These are phyloP conservation scores for Orchesella flavescens DNA, from an alignment of 2,888 invertebrate genomes.

Conservation along the genomic window DNA sequence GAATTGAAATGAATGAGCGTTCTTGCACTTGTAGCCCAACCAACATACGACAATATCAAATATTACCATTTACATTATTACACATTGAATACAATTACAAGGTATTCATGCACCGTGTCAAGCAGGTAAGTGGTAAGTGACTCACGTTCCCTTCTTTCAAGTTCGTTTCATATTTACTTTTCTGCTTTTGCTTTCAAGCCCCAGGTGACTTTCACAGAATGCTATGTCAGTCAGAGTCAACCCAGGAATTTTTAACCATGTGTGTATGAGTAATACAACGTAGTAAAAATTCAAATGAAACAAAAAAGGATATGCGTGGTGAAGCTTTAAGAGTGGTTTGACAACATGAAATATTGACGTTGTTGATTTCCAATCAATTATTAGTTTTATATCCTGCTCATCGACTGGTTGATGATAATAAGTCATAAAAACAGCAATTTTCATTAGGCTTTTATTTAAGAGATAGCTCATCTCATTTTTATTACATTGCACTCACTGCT, in stretches of 20 bases:
- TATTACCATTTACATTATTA: no score
- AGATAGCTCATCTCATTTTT: not conserved
- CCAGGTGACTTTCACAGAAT: slow-evolving; percentile 9
- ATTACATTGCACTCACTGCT: not conserved
- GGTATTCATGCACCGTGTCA: no score
- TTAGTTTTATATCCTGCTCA: not conserved
- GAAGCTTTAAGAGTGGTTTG: not conserved
- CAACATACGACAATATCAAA: no score
- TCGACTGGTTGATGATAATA: slow-evolving; percentile 6
- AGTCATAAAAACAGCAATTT: not conserved
- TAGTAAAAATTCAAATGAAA: no score
- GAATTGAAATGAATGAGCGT: no score
- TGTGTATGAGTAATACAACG: no score
- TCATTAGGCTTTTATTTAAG: not conserved
- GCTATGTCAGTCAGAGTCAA: not conserved
- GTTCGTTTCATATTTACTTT: slow-evolving; percentile 1
- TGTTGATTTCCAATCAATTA: slow-evolving; percentile 23
- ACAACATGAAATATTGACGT: slow-evolving; percentile 16
- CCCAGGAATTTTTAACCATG: not conserved
- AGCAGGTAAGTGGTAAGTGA: not conserved
- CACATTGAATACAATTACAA: no score
- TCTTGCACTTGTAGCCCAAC: not conserved
- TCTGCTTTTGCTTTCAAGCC: not conserved
- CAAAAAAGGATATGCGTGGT: slow-evolving; percentile 1
- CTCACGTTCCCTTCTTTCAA: not conserved